A percentile compares a stretch with the other conserved stretches of the same genome.
Conservation (phyloP, 2,113 vertebrate species). For the Scomber colias region DNA sequence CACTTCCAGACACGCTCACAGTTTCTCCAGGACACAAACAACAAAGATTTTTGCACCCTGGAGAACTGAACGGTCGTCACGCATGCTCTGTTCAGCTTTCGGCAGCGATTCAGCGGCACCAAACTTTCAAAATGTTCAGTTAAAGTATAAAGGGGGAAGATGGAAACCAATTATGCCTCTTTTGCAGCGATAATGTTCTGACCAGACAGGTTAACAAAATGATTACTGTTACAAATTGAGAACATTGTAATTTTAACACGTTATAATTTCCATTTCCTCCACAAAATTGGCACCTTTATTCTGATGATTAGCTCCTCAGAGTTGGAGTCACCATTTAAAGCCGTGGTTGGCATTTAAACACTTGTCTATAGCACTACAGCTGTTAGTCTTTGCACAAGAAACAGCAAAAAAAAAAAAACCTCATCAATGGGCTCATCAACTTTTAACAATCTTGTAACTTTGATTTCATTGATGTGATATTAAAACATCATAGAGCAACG, state of each 20-base stretch:
- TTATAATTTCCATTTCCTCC: background rate
- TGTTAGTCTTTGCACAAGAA: no score
- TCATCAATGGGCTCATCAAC: no score
- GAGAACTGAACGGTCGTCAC: background rate
- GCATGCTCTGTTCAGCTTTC: no score
- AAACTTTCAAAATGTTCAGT: no score
- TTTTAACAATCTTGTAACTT: no score
- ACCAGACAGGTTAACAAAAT: background rate
- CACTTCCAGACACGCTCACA: constrained; percentile 44
- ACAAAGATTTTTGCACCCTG: background rate
- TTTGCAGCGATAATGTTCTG: background rate
- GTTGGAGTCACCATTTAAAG: background rate
- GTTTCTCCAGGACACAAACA: constrained; percentile 12
- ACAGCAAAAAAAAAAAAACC: no score
- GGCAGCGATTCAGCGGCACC: background rate
- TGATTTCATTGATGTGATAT: no score
- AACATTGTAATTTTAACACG: background rate
- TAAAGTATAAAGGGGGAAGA: background rate
- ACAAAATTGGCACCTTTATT: background rate
- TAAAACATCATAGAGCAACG: no score
- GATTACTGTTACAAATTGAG: background rate
- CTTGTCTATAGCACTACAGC: background rate
- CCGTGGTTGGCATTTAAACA: no score
- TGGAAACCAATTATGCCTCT: no score
- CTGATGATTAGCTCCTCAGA: background rate